phyloP scores from a whole-genome alignment of 2,797 vertebrate genomes.

The Poecilia wingei region DNA sequence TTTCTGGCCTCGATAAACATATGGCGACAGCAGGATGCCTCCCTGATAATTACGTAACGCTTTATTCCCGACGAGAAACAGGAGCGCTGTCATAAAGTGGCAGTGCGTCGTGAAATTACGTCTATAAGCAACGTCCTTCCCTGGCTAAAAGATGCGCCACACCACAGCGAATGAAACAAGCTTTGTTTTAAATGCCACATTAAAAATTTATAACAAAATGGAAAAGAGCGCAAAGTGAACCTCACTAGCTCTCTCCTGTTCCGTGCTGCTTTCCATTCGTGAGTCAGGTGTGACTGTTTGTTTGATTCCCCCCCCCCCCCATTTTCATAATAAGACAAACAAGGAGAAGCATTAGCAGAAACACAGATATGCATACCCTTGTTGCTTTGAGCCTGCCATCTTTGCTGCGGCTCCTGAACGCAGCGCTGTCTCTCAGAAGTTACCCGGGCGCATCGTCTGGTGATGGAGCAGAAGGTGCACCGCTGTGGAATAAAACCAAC shows the following conservation, averaged over 20 bases:
- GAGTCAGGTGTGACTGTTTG: conserved; percentile 10
- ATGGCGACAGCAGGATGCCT: conserved; percentile 66
- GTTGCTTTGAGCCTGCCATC: conserved; percentile 30
- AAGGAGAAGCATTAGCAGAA: background rate
- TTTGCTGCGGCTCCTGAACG: conserved; percentile 12
- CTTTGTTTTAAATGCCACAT: conserved; percentile 40
- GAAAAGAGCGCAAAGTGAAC: conserved; percentile 41
- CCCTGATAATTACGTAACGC: conserved; percentile 72
- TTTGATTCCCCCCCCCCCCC: background rate
- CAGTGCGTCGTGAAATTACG: background rate
- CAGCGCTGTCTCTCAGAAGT: conserved; percentile 13
- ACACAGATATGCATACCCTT: conserved; percentile 46
- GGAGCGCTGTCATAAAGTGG: conserved; percentile 14
- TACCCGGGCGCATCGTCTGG: conserved; percentile 33
- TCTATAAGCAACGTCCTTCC: background rate
- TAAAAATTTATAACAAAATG: conserved; percentile 72
- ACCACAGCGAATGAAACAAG: background rate
- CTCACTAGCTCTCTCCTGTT: conserved; percentile 7
- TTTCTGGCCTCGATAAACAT: conserved; percentile 41
- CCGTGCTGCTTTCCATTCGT: conserved; percentile 10
- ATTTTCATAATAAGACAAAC: background rate
- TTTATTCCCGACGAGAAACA: conserved; percentile 60
- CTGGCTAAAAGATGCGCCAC: background rate
- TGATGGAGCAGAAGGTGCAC: conserved; percentile 66
- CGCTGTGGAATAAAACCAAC: conserved; percentile 29